Evolutionary conservation across 2,113 vertebrate species (phyloP), one percentile per base, ranked within the genome.

Genomic region (Erythrolamprus reginae): DNA sequence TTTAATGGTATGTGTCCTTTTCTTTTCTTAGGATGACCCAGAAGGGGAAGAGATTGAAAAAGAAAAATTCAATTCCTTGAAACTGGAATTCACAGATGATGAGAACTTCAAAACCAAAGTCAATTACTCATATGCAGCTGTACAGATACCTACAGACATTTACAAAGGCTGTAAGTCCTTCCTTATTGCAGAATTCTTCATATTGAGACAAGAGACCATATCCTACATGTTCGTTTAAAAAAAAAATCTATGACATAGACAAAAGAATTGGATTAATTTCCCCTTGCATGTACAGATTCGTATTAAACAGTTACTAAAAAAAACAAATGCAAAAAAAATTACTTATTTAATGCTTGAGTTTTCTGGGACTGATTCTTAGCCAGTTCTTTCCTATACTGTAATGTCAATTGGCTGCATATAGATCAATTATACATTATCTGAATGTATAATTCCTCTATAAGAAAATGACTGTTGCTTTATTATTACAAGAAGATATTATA

Each of bases 81-180:
- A 98, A 95, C 96, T 99, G 96, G 98, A 99, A 93, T 99, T 99
- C 95, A 97, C 98, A 0, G 98, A 99, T 0, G 99, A 99, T 53
- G 94, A 96, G 48, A 99, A 99, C 97, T 99, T 99, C 95, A 99
- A 99, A 96, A 99, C 98, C 95, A 99, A 98, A 95, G 99, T 99
- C 97, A 99, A 99, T 98, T 99, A 99, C 95, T 98, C 98, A 0
- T 98, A 98, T 5, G 98, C 98, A 1, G 99, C 99, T 0, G 99
- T 99, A 91, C 99, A 99, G 98, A 99, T 99, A 95, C 99, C 99
- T 50, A 99, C 99, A n/a, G 99, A 99, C 96, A 99, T 99, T 96
- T 99, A 99, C 98, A 99, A 99, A 97, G 99, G 99, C 98, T 99
- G 99, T 99, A 95, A 99, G 99, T 99, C 94, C 83, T 82, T 50